Percentiles rank a stretch among this genome's conserved stretches.
phyloP scores from a whole-genome alignment of 2,888 invertebrate genomes.

The Frankliniella intonsa region DNA sequence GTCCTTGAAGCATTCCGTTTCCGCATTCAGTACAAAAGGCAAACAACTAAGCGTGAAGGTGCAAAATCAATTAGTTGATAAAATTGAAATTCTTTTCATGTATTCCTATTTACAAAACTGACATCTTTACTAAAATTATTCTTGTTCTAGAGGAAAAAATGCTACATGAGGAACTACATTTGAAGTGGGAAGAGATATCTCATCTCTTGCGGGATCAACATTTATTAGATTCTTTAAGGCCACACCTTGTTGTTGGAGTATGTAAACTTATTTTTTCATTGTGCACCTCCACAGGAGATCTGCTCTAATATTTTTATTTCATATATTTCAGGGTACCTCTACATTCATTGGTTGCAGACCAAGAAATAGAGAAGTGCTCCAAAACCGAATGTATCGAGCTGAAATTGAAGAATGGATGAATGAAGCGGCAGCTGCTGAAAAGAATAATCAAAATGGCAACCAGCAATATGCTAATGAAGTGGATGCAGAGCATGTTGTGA shows the following conservation, averaged over 20 bases:
- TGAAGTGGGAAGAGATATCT: conserved; percentile 65
- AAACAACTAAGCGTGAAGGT: conserved; percentile 73
- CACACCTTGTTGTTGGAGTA: conserved; percentile 52
- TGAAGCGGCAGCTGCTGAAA: conserved; percentile 60
- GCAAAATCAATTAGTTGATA: conserved; percentile 31
- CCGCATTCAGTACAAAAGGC: conserved; percentile 78
- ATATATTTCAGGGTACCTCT: conserved; percentile 51
- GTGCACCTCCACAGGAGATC: not conserved
- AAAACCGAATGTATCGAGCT: conserved; percentile 67
- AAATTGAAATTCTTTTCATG: conserved; percentile 36
- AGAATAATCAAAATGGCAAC: conserved; percentile 34
- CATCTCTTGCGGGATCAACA: conserved; percentile 53
- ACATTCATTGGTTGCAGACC: conserved; percentile 69
- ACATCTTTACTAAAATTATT: no score
- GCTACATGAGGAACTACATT: conserved; percentile 67
- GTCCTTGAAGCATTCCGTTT: conserved; percentile 84
- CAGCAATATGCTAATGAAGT: not conserved
- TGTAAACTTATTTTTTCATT: conserved; percentile 39
- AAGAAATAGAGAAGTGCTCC: conserved; percentile 69
- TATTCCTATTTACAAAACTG: conserved; percentile 31
- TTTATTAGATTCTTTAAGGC: conserved; percentile 50
- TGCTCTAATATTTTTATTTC: not conserved
- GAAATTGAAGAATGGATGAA: conserved; percentile 71
- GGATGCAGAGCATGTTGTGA: conserved; percentile 20
- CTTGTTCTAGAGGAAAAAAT: conserved; percentile 62